Conservation (phyloP, 2,888 invertebrate species). For the Athetis lepigone region DNA sequence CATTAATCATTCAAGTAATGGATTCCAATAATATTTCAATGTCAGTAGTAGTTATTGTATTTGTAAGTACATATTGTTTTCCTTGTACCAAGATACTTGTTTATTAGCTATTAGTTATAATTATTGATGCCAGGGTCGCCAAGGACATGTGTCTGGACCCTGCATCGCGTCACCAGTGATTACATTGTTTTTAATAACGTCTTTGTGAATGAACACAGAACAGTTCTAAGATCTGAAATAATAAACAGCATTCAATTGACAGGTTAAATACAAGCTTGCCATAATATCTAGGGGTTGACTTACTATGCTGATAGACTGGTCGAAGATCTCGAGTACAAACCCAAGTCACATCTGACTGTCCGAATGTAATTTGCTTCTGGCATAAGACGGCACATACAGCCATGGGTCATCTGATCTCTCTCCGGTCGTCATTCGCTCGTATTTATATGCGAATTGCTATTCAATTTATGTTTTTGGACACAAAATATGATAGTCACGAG, state of each 20-base stretch:
- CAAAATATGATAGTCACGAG: neutral
- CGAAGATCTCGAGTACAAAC: no score
- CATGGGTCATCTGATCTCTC: no score
- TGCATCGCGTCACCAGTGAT: slow-evolving; percentile 19
- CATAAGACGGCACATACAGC: no score
- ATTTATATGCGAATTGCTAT: neutral
- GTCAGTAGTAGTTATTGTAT: slow-evolving; percentile 27
- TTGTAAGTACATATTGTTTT: slow-evolving; percentile 39
- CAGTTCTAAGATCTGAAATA: slow-evolving; percentile 10
- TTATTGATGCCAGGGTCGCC: slow-evolving; percentile 52
- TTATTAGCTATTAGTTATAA: slow-evolving; percentile 40
- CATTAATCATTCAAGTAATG: slow-evolving; percentile 9
- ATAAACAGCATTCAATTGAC: slow-evolving; percentile 2
- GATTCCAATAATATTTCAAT: slow-evolving; percentile 44
- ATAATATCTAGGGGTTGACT: neutral
- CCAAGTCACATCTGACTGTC: no score
- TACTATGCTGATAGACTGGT: neutral
- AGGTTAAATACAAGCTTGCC: neutral
- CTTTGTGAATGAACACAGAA: slow-evolving; percentile 13
- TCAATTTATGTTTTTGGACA: neutral
- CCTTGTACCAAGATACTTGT: slow-evolving; percentile 38
- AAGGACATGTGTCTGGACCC: slow-evolving; percentile 8
- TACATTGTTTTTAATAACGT: slow-evolving; percentile 30
- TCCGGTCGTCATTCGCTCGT: no score
- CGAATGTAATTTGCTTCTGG: no score